phyloP scores from a whole-genome alignment of 2,888 invertebrate species.

The Ennomos quercinarius region DNA sequence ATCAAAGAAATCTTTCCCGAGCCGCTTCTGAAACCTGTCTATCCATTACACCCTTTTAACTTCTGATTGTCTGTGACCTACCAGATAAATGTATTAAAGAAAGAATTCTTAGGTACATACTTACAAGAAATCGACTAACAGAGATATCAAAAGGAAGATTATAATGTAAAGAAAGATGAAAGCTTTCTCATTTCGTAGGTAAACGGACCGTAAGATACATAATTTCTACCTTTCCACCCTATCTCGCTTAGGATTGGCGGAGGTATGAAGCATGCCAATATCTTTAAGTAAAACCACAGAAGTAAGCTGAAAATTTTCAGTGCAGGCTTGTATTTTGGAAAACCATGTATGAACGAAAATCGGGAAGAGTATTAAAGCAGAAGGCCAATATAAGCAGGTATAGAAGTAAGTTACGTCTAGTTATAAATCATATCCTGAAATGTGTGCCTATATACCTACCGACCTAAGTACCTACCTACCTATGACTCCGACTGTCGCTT shows the following conservation, averaged over 20 bases:
- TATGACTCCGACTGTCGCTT: too few relatives aligned
- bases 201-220: conserved; percentile 26
- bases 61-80: conserved; percentile 25
- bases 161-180: conserved; percentile 36
- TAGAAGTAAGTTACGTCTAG: too few relatives aligned
- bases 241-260: conserved; percentile 15
- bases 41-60: conserved; percentile 36
- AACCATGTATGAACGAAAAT: too few relatives aligned
- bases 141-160: conserved; percentile 34
- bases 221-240: conserved; percentile 27
- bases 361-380: too few relatives aligned
- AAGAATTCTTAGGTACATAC: conserved; percentile 20
- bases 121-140: conserved; percentile 26
- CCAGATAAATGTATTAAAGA: conserved; percentile 23
- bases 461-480: too few relatives aligned
- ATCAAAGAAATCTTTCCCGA: conserved; percentile 24
- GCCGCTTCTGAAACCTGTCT: conserved; percentile 28
- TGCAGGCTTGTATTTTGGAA: too few relatives aligned
- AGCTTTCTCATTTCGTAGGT: conserved; percentile 34
- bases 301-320: neutral
- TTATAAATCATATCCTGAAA: too few relatives aligned
- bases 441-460: too few relatives aligned
- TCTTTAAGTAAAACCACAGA: conserved; percentile 13
- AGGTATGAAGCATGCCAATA: conserved; percentile 5
- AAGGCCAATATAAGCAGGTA: too few relatives aligned